These are phyloP conservation scores for Sinopyrophorus schimmeli DNA, from an alignment of 2,888 invertebrate species.

Conservation along the genomic window DNA sequence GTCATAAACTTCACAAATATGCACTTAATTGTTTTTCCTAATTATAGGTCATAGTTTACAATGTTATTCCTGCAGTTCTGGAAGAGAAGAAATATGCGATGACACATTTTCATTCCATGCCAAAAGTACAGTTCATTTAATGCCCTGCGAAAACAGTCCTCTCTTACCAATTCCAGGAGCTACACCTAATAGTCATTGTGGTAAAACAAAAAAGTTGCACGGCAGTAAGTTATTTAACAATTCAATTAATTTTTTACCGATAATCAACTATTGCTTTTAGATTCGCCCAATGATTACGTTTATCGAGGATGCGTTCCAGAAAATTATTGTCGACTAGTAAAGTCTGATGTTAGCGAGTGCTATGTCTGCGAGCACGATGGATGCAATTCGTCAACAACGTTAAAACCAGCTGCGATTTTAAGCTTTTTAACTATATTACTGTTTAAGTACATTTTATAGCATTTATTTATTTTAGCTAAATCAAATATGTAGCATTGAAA, in stretches of 20 bases:
- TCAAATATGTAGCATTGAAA: too few relatives aligned
- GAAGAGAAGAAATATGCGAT: conserved; percentile 16
- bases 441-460: neutral
- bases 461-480: too few relatives aligned
- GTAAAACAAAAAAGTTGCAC: conserved; percentile 10
- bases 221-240: conserved; percentile 5
- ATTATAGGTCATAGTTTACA: conserved; percentile 9
- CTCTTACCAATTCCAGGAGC: conserved; percentile 10
- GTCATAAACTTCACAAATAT: too few relatives aligned
- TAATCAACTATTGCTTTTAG: too few relatives aligned
- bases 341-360: conserved; percentile 9
- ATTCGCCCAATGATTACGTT: conserved; percentile 14
- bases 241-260: conserved; percentile 1
- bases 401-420: conserved; percentile 10
- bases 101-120: conserved; percentile 17
- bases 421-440: conserved; percentile 1
- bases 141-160: conserved; percentile 16
- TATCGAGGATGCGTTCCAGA: conserved; percentile 25
- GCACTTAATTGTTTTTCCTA: too few relatives aligned
- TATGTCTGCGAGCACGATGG: conserved; percentile 15
- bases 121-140: conserved; percentile 4
- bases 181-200: conserved; percentile 19
- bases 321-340: conserved; percentile 23
- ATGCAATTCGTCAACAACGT: conserved; percentile 13
- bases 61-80: conserved; percentile 20